A percentile compares a stretch with the other conserved stretches of the same genome.
phyloP scores from a whole-genome alignment of 2,113 vertebrate species.

The Gymnarchus niloticus region DNA sequence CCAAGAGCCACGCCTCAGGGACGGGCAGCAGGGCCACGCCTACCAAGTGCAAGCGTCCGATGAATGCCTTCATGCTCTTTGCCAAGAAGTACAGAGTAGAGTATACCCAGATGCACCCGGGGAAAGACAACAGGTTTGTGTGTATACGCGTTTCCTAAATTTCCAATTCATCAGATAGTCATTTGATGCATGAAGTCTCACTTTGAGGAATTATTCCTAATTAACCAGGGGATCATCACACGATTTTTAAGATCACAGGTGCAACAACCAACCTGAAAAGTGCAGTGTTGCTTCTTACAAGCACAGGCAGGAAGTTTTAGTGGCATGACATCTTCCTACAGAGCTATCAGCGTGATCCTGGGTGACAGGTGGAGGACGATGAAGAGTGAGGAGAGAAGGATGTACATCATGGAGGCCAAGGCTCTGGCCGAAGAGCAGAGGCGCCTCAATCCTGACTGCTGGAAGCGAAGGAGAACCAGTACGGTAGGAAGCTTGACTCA shows the following conservation, averaged over 20 bases:
- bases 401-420: slow-evolving; percentile 98
- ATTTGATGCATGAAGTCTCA: background rate
- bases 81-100: slow-evolving; percentile 99
- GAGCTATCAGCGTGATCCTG: slow-evolving; percentile 98
- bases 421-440: slow-evolving; percentile 98
- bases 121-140: slow-evolving; percentile 95
- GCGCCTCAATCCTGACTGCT: slow-evolving; percentile 96
- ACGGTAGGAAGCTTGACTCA: slow-evolving; percentile 65
- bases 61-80: slow-evolving; percentile 99
- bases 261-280: too few species aligned
- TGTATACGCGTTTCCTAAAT: background rate
- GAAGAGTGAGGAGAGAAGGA: slow-evolving; percentile 92
- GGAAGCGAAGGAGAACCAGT: slow-evolving; percentile 99
- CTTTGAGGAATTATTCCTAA: background rate
- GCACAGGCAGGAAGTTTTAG: background rate
- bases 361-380: slow-evolving; percentile 99
- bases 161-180: background rate
- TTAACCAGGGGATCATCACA: background rate
- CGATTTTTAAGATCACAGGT: background rate
- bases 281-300: background rate
- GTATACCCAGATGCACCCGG: slow-evolving; percentile 99
- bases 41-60: slow-evolving; percentile 98
- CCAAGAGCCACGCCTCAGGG: slow-evolving; percentile 83
- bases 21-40: slow-evolving; percentile 78
- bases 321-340: slow-evolving; percentile 45